Evolutionary conservation across 1,140 invertebrate genomes (phyloP).

Genomic region (Nasonia vitripennis): DNA sequence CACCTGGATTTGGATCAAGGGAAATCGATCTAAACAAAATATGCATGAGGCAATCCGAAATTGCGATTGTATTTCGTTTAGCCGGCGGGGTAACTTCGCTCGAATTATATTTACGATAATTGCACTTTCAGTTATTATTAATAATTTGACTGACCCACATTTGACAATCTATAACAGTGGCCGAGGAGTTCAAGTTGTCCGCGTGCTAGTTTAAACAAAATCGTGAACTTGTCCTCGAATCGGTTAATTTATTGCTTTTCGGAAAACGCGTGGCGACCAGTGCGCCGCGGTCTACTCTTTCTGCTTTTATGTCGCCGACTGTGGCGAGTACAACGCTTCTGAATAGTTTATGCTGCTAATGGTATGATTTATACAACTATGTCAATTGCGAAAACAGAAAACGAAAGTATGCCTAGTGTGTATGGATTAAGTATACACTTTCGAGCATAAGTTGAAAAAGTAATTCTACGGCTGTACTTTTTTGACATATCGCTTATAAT

Average conservation of each 20-base stretch:
- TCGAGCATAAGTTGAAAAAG: no score
- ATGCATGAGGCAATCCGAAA: conserved; percentile 54
- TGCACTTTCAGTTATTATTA: conserved; percentile 39
- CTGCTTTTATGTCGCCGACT: background rate
- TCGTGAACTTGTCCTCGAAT: background rate
- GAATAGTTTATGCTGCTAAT: background rate
- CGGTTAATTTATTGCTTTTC: background rate
- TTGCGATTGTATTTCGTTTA: conserved; percentile 49
- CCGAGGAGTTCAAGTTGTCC: background rate
- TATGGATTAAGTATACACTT: background rate
- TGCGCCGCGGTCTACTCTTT: no score
- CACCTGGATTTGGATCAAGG: conserved; percentile 53
- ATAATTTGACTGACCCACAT: conserved; percentile 45
- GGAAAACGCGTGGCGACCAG: background rate
- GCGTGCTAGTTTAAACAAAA: background rate
- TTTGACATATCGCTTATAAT: no score
- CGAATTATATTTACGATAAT: conserved; percentile 50
- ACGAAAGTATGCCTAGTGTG: background rate
- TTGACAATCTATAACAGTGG: conserved; percentile 4
- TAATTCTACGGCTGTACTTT: no score
- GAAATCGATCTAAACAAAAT: conserved; percentile 53
- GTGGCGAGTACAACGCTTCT: background rate
- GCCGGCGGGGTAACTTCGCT: conserved; percentile 9
- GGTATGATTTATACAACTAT: background rate
- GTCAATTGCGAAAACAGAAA: background rate